A percentile compares a stretch with the other conserved stretches of the same genome.
phyloP scores from a whole-genome alignment of 2,888 invertebrate genomes.

The Andrena haemorrhoa region DNA sequence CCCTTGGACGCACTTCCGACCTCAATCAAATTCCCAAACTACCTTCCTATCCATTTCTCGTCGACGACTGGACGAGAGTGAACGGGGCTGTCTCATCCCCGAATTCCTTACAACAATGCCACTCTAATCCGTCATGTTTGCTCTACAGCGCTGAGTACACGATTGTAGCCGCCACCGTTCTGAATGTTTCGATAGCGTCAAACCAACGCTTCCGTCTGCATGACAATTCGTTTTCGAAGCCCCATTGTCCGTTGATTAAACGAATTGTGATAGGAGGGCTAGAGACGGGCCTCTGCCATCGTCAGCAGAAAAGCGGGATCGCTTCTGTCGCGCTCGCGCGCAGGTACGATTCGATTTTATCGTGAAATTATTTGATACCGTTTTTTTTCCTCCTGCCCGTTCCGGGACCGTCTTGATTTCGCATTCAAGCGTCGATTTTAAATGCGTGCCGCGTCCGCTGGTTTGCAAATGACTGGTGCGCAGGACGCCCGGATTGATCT shows the following conservation, averaged over 20 bases:
- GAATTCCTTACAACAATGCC: conserved; percentile 67
- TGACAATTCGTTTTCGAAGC: conserved; percentile 54
- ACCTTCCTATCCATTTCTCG: conserved; percentile 55
- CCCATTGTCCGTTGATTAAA: conserved; percentile 58
- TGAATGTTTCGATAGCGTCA: conserved; percentile 63
- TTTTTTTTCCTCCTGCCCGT: neutral
- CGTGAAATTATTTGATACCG: conserved; percentile 4
- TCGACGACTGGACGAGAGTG: conserved; percentile 28
- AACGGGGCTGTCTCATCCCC: conserved; percentile 53
- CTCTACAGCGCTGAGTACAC: conserved; percentile 45
- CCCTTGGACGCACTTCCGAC: conserved; percentile 62
- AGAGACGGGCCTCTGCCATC: neutral
- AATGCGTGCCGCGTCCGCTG: neutral
- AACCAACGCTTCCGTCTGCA: conserved; percentile 38
- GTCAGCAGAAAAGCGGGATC: conserved; percentile 24
- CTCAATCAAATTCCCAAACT: conserved; percentile 66
- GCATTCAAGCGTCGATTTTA: neutral
- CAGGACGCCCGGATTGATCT: neutral
- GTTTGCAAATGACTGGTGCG: conserved; percentile 5
- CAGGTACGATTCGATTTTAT: conserved; percentile 11
- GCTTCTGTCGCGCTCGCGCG: neutral
- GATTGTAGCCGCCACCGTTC: conserved; percentile 58
- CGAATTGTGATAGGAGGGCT: conserved; percentile 44
- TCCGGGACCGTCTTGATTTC: neutral
- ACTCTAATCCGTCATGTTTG: conserved; percentile 64